Evolutionary conservation across 2,797 vertebrate genomes (phyloP).

Genomic region (Melanotaenia parkinsoni): DNA sequence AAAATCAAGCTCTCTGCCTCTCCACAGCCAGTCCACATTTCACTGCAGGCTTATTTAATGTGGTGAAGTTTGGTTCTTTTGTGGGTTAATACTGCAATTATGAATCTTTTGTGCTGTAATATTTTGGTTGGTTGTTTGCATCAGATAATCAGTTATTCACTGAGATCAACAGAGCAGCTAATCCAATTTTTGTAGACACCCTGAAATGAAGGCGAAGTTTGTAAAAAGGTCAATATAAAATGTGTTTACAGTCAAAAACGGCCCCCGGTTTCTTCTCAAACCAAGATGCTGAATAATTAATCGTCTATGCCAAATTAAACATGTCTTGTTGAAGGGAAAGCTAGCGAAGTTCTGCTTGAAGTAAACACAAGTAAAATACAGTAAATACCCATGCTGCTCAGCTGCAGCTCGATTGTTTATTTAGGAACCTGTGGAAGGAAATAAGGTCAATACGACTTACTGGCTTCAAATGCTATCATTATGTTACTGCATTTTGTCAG

Average conservation of each 20-base stretch:
- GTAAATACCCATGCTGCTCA: slow-evolving; percentile 30
- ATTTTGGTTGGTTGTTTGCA: slow-evolving; percentile 25
- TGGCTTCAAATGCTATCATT: slow-evolving; percentile 20
- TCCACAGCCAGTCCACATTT: slow-evolving; percentile 44
- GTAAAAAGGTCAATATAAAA: slow-evolving; percentile 36
- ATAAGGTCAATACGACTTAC: slow-evolving; percentile 26
- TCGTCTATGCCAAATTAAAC: slow-evolving; percentile 58
- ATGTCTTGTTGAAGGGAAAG: slow-evolving; percentile 40
- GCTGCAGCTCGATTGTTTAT: slow-evolving; percentile 35
- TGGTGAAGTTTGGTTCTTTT: slow-evolving; percentile 59
- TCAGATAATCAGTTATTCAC: slow-evolving; percentile 35
- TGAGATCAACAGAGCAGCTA: slow-evolving; percentile 24
- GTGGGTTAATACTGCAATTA: slow-evolving; percentile 45
- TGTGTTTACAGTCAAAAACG: slow-evolving; percentile 46
- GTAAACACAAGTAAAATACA: slow-evolving; percentile 46
- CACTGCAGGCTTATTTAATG: slow-evolving; percentile 67
- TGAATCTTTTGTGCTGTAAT: slow-evolving; percentile 28
- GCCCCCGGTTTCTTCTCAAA: slow-evolving; percentile 52
- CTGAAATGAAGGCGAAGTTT: slow-evolving; percentile 24
- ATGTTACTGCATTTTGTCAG: background rate
- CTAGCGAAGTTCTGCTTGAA: slow-evolving; percentile 37
- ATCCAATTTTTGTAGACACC: slow-evolving; percentile 13
- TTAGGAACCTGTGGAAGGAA: slow-evolving; percentile 6
- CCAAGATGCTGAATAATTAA: slow-evolving; percentile 69
- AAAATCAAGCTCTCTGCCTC: slow-evolving; percentile 56